Conservation (phyloP, 2,888 invertebrate genomes). For the Eristalis intricaria region DNA sequence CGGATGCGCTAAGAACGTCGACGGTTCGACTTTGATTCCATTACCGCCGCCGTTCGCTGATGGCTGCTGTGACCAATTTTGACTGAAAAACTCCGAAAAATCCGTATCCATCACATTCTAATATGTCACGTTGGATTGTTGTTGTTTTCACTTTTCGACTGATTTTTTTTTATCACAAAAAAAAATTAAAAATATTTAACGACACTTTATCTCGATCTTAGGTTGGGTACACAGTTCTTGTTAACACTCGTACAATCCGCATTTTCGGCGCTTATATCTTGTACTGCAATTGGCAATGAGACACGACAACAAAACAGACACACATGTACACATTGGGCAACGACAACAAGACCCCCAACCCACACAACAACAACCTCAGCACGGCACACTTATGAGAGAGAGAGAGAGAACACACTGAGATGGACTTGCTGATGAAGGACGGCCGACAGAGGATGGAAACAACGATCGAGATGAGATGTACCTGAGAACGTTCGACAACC, state of each 20-base stretch:
- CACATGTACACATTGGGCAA: slow-evolving; percentile 9
- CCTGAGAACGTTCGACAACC: slow-evolving; percentile 7
- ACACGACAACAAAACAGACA: slow-evolving; percentile 34
- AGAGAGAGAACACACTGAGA: not conserved
- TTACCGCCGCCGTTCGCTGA: slow-evolving; percentile 56
- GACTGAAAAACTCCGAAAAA: slow-evolving; percentile 75
- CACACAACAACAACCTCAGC: slow-evolving; percentile 5
- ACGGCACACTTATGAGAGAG: not conserved
- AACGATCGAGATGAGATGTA: not conserved
- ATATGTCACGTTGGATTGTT: slow-evolving; percentile 54
- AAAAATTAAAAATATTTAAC: too few species aligned
- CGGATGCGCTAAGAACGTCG: slow-evolving; percentile 42
- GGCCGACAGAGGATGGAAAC: not conserved
- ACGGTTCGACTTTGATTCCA: slow-evolving; percentile 74
- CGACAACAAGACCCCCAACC: slow-evolving; percentile 8
- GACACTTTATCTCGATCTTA: slow-evolving; percentile 37
- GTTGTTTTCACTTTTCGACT: slow-evolving; percentile 40
- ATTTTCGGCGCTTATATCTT: slow-evolving; percentile 56
- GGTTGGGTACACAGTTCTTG: slow-evolving; percentile 73
- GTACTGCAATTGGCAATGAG: slow-evolving; percentile 43
- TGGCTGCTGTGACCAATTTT: slow-evolving; percentile 73
- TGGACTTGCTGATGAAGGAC: not conserved
- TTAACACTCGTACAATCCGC: slow-evolving; percentile 71
- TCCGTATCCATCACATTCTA: slow-evolving; percentile 75
- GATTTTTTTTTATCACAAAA: slow-evolving; percentile 16